Evolutionary conservation across 2,113 vertebrate genomes (phyloP), one percentile per base, ranked within the genome.

Genomic region (Gorsachius goisagi): DNA sequence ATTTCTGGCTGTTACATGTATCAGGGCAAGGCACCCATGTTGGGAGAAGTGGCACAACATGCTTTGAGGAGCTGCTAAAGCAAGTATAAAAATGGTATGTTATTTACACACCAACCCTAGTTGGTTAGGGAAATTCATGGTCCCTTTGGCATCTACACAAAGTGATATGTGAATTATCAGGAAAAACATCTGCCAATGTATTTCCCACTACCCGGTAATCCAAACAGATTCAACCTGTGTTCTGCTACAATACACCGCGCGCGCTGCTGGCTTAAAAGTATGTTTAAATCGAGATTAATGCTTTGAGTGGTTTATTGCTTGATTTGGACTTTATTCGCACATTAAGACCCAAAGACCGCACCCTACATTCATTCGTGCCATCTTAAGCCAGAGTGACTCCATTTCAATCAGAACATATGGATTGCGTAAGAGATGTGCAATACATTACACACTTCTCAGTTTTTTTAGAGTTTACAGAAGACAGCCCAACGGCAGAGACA

Each of bases 11-110:
- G 2, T 18, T 63, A 39, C 41, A 52, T 5, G 2, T 7, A 59
- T 2, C 45, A n/a, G 53, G 2, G 14, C 3, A 0, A 77, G 44
- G 30, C 9, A 74, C 2, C 20, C 41, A 5, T 3, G 24, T 8
- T 2, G 12, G 49, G 60, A 41, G 59, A 44, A 63, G 0, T 33
- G 39, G 37, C 77, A 62, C 17, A 18, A 28, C 0, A 0, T 17
- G 26, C 28, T 62, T 18, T 41, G 52, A 49, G 68, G 94, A 78
- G 58, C 60, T 87, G 23, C 27, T 69, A 27, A 85, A 67, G 14
- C 32, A 50, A 1, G 0, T 26, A 47, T 26, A 55, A 94, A 82
- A 81, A 16, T 3, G 11, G 24, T 8, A 41, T 4, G 5, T 68
- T 72, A 59, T 32, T 50, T 74, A 50, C 39, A 64, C 11, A 17